Conservation (phyloP, 2,797 vertebrate species). For the Enteromius afrohamiltoni region DNA sequence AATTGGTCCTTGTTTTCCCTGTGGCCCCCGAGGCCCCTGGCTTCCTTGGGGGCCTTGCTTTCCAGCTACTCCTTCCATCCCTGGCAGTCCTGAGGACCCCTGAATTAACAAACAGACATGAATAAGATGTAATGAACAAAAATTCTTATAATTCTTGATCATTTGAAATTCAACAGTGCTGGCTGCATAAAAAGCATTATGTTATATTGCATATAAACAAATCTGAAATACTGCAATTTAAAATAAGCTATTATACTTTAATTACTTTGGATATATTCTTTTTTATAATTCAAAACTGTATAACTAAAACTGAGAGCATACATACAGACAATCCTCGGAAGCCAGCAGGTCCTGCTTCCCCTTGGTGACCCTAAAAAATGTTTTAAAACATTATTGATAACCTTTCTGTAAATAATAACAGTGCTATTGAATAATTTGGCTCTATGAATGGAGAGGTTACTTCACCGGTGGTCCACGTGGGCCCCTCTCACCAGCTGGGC, state of each 20-base stretch:
- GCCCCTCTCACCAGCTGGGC: conserved; percentile 75
- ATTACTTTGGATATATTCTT: background rate
- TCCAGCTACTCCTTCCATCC: conserved; percentile 70
- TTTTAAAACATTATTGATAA: conserved; percentile 2
- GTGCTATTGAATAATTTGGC: background rate
- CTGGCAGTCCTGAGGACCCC: conserved; percentile 74
- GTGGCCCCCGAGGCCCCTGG: conserved; percentile 67
- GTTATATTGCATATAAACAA: background rate
- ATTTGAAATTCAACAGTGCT: background rate
- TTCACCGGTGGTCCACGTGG: conserved; percentile 77
- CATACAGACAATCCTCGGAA: conserved; percentile 75
- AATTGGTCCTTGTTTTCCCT: conserved; percentile 67
- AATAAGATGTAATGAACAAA: background rate
- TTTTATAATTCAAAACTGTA: background rate
- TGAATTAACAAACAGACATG: conserved; percentile 58
- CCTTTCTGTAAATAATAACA: background rate
- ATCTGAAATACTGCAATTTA: background rate
- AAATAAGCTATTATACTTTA: background rate
- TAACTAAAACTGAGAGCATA: conserved; percentile 33
- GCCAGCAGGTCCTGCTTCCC: conserved; percentile 77
- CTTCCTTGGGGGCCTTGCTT: conserved; percentile 73
- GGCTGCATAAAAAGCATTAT: background rate
- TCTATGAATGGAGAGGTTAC: background rate
- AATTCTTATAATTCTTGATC: background rate
- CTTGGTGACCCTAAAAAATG: conserved; percentile 74